Conservation (phyloP, 2,888 invertebrate genomes). For the Drosophila algonquin region DNA sequence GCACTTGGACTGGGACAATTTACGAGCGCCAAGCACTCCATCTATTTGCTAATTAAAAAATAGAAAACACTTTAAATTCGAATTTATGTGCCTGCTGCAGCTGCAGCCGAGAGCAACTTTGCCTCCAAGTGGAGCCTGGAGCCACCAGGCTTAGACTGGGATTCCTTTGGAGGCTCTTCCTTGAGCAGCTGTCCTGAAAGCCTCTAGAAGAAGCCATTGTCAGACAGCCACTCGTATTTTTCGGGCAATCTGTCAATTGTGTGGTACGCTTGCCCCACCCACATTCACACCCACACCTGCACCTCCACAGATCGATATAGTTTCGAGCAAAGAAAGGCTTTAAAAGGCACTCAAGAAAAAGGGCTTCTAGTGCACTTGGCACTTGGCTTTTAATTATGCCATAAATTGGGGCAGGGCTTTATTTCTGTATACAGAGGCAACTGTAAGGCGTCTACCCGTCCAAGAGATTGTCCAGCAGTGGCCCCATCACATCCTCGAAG, state of each 20-base stretch:
- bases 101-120: slow-evolving; percentile 9
- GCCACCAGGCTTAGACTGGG: background rate
- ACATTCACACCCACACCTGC: background rate
- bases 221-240: background rate
- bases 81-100: slow-evolving; percentile 64
- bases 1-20: slow-evolving; percentile 44
- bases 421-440: background rate
- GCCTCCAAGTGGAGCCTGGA: background rate
- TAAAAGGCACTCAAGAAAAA: background rate
- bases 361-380: slow-evolving; percentile 29
- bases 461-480: background rate
- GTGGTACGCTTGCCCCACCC: slow-evolving; percentile 7
- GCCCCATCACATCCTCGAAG: background rate
- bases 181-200: too few species aligned
- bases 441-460: background rate
- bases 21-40: slow-evolving; percentile 52
- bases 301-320: background rate
- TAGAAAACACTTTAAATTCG: slow-evolving; percentile 51
- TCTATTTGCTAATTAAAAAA: slow-evolving; percentile 75
- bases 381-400: slow-evolving; percentile 34
- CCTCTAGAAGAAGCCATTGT: too few species aligned
- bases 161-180: too few species aligned
- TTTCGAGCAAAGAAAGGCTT: background rate
- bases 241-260: slow-evolving; percentile 1
- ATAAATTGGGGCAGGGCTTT: slow-evolving; percentile 29